A percentile compares a stretch with the other conserved stretches of the same genome.
Conservation (phyloP, 2,797 vertebrate genomes). For the Parauchenoglanis ngamensis region DNA sequence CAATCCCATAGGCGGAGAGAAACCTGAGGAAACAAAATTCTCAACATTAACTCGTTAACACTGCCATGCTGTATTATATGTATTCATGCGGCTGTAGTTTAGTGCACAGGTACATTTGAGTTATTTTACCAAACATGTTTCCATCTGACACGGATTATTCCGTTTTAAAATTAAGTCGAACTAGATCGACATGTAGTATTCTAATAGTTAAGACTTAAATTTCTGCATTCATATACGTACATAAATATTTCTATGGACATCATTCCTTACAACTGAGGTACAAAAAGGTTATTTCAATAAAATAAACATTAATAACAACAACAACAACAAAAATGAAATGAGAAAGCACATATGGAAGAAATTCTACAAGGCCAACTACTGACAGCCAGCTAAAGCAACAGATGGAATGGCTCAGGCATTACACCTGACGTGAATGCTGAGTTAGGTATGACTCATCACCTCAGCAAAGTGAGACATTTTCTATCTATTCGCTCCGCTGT, state of each 20-base stretch:
- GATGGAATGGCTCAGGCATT: conserved; percentile 11
- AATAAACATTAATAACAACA: not conserved
- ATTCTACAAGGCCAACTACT: not conserved
- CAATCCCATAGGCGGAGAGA: conserved; percentile 65
- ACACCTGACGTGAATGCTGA: conserved; percentile 51
- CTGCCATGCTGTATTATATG: not conserved
- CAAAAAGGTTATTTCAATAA: not conserved
- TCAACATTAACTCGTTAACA: not conserved
- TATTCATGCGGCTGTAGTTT: not conserved
- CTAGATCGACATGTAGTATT: not conserved
- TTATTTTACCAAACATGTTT: not conserved
- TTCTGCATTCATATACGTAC: not conserved
- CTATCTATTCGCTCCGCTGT: not conserved
- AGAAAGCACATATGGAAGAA: not conserved
- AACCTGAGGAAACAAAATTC: conserved; percentile 55
- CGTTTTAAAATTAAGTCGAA: not conserved
- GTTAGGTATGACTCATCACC: conserved; percentile 50
- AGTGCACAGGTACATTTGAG: not conserved
- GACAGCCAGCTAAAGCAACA: not conserved
- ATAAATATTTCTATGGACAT: not conserved
- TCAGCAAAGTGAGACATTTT: conserved; percentile 22
- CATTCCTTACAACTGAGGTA: not conserved
- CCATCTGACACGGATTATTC: not conserved
- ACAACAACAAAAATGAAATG: not conserved
- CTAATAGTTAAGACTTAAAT: not conserved